Evolutionary conservation across 2,888 invertebrate genomes (phyloP).

Genomic region (Miltochrista miniata): DNA sequence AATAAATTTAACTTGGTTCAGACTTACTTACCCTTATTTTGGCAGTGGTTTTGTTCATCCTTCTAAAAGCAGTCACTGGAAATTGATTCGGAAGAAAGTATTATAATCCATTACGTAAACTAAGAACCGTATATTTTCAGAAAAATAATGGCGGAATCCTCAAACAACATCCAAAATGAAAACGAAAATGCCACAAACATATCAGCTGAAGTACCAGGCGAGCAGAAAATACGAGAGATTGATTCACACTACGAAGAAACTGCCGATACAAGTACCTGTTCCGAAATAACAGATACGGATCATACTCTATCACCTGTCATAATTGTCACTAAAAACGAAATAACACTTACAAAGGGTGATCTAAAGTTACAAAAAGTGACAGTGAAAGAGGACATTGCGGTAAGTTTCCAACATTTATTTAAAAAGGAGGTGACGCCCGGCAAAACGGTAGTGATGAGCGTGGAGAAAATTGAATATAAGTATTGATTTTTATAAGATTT

Average conservation of each 20-base stretch:
- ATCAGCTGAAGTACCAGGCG: conserved; percentile 60
- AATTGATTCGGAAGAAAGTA: too few species aligned
- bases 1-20: not conserved
- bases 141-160: conserved; percentile 54
- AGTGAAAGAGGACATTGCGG: conserved; percentile 66
- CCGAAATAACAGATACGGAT: conserved; percentile 33
- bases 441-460: conserved; percentile 59
- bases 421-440: conserved; percentile 60
- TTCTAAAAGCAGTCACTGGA: too few species aligned
- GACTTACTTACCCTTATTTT: too few species aligned
- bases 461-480: conserved; percentile 66
- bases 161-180: conserved; percentile 44
- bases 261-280: conserved; percentile 10
- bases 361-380: conserved; percentile 64
- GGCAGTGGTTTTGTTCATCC: too few species aligned
- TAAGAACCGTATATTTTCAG: too few species aligned
- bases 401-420: conserved; percentile 69
- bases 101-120: too few species aligned
- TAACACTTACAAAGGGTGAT: conserved; percentile 59
- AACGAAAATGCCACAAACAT: conserved; percentile 47
- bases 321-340: conserved; percentile 62
- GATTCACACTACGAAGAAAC: conserved; percentile 2
- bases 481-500: conserved; percentile 40
- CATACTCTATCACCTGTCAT: conserved; percentile 57
- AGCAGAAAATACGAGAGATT: conserved; percentile 51